phyloP scores from a whole-genome alignment of 2,113 vertebrate species.

The Etia nguti region DNA sequence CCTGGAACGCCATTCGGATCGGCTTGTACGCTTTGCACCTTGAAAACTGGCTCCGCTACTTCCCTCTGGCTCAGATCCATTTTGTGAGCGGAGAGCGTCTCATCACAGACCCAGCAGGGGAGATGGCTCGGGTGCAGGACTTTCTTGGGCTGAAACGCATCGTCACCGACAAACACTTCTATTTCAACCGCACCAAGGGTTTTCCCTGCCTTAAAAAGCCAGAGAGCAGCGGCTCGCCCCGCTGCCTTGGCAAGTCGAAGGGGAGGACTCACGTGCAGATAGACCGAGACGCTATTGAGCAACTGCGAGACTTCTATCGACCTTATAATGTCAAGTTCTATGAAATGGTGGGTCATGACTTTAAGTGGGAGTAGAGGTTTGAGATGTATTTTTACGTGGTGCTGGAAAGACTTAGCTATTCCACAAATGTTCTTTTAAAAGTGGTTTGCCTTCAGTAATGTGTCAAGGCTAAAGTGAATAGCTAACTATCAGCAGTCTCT shows the following conservation, averaged over 20 bases:
- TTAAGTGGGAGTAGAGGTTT: constrained; percentile 84
- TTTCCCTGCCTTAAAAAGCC: constrained; percentile 91
- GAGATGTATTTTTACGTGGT: neutral
- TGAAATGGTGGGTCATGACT: constrained; percentile 90
- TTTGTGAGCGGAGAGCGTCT: constrained; percentile 90
- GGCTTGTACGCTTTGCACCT: constrained; percentile 88
- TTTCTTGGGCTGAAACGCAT: constrained; percentile 88
- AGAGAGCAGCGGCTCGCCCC: constrained; percentile 78
- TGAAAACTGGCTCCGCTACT: constrained; percentile 89
- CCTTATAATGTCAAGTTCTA: constrained; percentile 91
- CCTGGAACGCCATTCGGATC: constrained; percentile 92
- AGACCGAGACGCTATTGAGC: constrained; percentile 87
- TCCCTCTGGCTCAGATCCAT: constrained; percentile 89
- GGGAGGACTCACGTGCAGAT: constrained; percentile 92
- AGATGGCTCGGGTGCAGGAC: constrained; percentile 89
- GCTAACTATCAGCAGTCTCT: constrained; percentile 3
- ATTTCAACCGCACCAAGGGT: constrained; percentile 95
- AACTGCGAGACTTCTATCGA: constrained; percentile 90
- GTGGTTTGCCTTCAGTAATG: neutral
- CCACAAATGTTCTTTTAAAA: constrained; percentile 1
- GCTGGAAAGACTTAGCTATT: constrained; percentile 12
- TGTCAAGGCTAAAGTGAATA: neutral
- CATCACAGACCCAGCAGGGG: constrained; percentile 87
- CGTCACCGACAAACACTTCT: constrained; percentile 93
- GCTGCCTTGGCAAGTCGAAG: constrained; percentile 92